Evolutionary conservation across 2,888 invertebrate genomes (phyloP).

Genomic region (Agrochola lychnidis): DNA sequence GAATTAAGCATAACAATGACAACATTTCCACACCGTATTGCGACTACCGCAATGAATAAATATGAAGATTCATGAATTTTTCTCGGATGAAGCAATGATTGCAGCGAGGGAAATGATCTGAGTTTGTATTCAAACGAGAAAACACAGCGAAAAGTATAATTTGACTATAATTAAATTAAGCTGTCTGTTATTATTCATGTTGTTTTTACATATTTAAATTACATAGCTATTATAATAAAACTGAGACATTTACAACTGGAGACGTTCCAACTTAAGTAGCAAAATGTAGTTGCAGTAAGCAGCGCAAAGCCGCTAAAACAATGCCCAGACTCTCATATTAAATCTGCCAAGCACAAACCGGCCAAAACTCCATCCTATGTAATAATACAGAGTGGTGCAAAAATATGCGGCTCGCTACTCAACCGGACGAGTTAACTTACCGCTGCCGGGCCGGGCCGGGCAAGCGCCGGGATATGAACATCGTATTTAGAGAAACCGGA

Average conservation of each 20-base stretch:
- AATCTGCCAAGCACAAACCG: slow-evolving; percentile 18
- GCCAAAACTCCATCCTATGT: slow-evolving; percentile 35
- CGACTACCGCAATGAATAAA: slow-evolving; percentile 72
- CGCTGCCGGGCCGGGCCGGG: slow-evolving; percentile 44
- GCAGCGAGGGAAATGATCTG: slow-evolving; percentile 60
- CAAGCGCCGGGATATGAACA: slow-evolving; percentile 38
- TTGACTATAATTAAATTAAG: slow-evolving; percentile 45
- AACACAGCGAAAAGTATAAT: slow-evolving; percentile 28
- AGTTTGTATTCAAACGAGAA: slow-evolving; percentile 51
- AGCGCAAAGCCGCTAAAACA: slow-evolving; percentile 13
- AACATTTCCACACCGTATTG: slow-evolving; percentile 69
- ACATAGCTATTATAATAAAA: neutral
- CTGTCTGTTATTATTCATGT: slow-evolving; percentile 19
- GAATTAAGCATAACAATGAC: slow-evolving; percentile 68
- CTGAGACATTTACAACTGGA: neutral
- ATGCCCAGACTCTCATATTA: slow-evolving; percentile 15
- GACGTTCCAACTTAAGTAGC: neutral
- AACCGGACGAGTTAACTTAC: slow-evolving; percentile 61
- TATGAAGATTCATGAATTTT: slow-evolving; percentile 74
- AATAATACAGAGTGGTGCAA: slow-evolving; percentile 58
- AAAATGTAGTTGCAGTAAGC: slow-evolving; percentile 10
- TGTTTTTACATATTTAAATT: slow-evolving; percentile 1
- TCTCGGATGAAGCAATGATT: slow-evolving; percentile 67
- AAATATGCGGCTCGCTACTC: slow-evolving; percentile 53
- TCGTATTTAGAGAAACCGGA: slow-evolving; percentile 33